Conservation (phyloP, 2,113 vertebrate species). For the Phodopus roborovskii region DNA sequence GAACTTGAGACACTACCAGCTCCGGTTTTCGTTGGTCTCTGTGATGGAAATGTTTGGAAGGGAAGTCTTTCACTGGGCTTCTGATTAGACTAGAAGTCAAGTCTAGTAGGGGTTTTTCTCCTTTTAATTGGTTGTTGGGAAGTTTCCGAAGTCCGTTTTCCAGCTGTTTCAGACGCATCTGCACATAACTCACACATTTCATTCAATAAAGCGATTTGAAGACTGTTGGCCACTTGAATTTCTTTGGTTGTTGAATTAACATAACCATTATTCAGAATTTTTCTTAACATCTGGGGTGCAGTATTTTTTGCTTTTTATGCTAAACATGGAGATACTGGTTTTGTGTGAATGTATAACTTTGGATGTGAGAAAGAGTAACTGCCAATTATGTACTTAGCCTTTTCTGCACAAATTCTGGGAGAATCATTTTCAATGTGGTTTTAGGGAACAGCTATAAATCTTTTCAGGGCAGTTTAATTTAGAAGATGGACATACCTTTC, state of each 20-base stretch:
- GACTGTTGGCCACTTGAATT: constrained; percentile 89
- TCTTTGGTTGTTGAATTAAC: constrained; percentile 83
- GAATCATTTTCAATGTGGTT: constrained; percentile 66
- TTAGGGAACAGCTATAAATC: constrained; percentile 71
- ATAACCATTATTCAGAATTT: constrained; percentile 46
- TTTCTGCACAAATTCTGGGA: constrained; percentile 64
- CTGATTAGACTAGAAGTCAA: constrained; percentile 82
- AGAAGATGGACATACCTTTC: constrained; percentile 69
- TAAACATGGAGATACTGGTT: neutral
- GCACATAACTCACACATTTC: constrained; percentile 90
- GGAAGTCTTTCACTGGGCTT: constrained; percentile 76
- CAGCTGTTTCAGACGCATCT: constrained; percentile 89
- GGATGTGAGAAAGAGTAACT: constrained; percentile 56
- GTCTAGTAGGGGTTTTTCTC: constrained; percentile 79
- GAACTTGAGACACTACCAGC: constrained; percentile 71
- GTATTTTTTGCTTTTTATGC: constrained; percentile 37
- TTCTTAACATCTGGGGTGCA: constrained; percentile 58
- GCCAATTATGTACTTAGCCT: constrained; percentile 14
- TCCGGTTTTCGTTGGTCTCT: constrained; percentile 82
- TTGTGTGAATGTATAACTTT: constrained; percentile 34
- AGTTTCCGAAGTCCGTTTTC: constrained; percentile 85
- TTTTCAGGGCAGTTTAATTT: constrained; percentile 73
- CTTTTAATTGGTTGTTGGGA: constrained; percentile 83
- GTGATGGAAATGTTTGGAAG: constrained; percentile 79
- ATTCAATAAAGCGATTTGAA: constrained; percentile 94